phyloP scores from a whole-genome alignment of 2,797 vertebrate species.

The Acanthurus tractus region DNA sequence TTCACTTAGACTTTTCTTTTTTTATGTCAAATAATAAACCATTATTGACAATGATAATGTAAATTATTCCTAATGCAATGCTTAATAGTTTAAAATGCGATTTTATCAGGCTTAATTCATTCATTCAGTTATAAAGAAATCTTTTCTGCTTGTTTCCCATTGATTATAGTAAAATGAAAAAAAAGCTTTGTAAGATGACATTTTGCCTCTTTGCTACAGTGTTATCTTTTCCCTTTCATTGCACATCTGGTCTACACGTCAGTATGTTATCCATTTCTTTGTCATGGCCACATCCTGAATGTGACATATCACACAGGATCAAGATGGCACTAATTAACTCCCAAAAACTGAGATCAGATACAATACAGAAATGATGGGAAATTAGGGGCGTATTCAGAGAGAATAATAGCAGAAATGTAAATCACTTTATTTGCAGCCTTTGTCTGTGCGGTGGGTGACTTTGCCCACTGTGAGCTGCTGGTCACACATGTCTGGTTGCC shows the following conservation, averaged over 20 bases:
- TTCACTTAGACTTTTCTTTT: constrained; percentile 5
- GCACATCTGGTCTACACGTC: constrained; percentile 36
- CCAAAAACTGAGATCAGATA: constrained; percentile 37
- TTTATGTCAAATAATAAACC: constrained; percentile 39
- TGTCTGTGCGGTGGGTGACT: constrained; percentile 57
- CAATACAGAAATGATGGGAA: constrained; percentile 26
- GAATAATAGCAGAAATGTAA: constrained; percentile 41
- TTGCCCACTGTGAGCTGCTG: constrained; percentile 59
- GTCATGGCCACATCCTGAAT: constrained; percentile 46
- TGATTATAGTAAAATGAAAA: constrained; percentile 36
- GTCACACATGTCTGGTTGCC: constrained; percentile 70
- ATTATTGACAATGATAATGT: constrained; percentile 39
- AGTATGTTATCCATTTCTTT: constrained; percentile 44
- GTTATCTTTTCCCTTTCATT: constrained; percentile 50
- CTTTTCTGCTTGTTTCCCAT: constrained; percentile 47
- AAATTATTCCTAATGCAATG: constrained; percentile 6
- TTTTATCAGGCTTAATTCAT: constrained; percentile 30
- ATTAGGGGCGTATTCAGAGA: constrained; percentile 26
- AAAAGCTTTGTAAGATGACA: constrained; percentile 39
- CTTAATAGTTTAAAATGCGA: constrained; percentile 14
- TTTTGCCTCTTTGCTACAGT: constrained; percentile 26
- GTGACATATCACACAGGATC: constrained; percentile 37
- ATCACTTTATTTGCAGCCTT: constrained; percentile 54
- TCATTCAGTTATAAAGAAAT: constrained; percentile 50
- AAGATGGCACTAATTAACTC: constrained; percentile 51